phyloP scores from a whole-genome alignment of 2,113 vertebrate species.

The Hemichromis elongatus region DNA sequence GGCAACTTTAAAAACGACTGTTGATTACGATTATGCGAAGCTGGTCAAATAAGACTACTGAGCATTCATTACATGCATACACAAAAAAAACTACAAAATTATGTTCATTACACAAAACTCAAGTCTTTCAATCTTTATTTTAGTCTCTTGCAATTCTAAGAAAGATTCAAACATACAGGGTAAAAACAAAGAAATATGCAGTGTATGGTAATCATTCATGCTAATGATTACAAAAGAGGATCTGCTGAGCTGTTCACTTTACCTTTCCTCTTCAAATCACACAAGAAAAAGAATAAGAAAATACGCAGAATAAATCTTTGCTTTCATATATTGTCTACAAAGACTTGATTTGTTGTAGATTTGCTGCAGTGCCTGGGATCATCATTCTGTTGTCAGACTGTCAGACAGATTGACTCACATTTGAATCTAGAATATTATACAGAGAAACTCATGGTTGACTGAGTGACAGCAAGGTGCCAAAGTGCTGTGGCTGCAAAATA shows the following conservation, averaged over 20 bases:
- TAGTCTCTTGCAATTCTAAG: not conserved
- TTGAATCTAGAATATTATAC: not conserved
- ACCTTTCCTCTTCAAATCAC: not conserved
- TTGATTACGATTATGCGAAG: not conserved
- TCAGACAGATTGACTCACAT: not conserved
- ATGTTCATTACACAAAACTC: not conserved
- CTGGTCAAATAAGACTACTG: not conserved
- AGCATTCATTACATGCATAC: not conserved
- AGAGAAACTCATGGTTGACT: not conserved
- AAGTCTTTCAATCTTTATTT: not conserved
- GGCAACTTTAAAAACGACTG: not conserved
- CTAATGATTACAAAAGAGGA: not conserved
- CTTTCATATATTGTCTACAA: not conserved
- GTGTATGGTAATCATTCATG: not conserved
- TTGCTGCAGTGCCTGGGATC: not conserved
- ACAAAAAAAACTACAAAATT: not conserved
- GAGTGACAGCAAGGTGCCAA: not conserved
- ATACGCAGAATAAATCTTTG: not conserved
- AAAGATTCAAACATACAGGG: not conserved
- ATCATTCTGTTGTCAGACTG: not conserved
- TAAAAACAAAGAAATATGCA: not conserved
- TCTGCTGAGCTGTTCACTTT: not conserved
- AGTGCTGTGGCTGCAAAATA: not conserved
- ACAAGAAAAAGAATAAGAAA: not conserved
- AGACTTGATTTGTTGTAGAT: not conserved